A percentile compares a stretch with the other conserved stretches of the same genome.
Conservation (phyloP, 2,888 invertebrate species). For the Drosophila prostipennis region DNA sequence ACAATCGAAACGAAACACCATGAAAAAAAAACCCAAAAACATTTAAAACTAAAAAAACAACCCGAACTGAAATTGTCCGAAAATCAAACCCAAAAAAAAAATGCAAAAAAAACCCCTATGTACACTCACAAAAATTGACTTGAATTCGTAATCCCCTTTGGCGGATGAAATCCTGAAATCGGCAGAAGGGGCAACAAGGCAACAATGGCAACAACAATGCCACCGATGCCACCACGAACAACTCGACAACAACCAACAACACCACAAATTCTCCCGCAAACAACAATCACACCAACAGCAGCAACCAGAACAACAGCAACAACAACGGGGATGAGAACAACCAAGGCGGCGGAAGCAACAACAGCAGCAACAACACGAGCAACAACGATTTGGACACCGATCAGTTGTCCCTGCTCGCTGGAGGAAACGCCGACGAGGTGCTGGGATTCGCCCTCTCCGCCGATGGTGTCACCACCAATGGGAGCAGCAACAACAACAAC, state of each 20-base stretch:
- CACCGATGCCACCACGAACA: neutral
- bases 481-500: conserved; percentile 21
- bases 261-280: neutral
- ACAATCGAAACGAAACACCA: conserved; percentile 32
- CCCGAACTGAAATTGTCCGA: conserved; percentile 32
- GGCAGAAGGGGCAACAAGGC: conserved; percentile 53
- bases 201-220: conserved; percentile 33
- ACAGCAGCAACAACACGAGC: conserved; percentile 44
- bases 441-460: conserved; percentile 49
- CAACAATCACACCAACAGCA: conserved; percentile 41
- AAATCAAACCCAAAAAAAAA: conserved; percentile 5
- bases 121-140: neutral
- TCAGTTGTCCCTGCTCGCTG: conserved; percentile 50
- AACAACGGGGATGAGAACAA: conserved; percentile 11
- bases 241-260: neutral
- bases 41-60: conserved; percentile 7
- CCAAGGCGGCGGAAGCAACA: conserved; percentile 31
- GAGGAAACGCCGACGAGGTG: conserved; percentile 54
- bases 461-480: conserved; percentile 25
- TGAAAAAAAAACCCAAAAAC: no score
- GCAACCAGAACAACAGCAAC: conserved; percentile 14
- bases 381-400: conserved; percentile 58
- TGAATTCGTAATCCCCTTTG: neutral
- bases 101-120: conserved; percentile 15
- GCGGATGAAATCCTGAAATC: conserved; percentile 16